Percentiles rank a stretch among this genome's conserved stretches.
These are phyloP conservation scores for Oxyura jamaicensis DNA, from an alignment of 2,113 vertebrate genomes.

Conservation along the genomic window DNA sequence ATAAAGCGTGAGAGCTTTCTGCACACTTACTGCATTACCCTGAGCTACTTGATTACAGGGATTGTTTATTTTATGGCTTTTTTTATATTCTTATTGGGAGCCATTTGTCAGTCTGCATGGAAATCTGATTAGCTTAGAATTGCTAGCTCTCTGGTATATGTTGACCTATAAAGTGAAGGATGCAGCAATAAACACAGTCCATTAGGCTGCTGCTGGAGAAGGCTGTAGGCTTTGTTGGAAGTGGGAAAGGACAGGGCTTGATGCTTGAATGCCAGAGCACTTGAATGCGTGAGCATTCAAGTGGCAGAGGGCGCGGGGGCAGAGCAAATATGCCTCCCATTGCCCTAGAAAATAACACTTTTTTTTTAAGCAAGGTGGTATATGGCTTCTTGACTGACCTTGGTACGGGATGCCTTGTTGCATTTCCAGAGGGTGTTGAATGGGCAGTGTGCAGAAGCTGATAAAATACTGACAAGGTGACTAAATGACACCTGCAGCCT, in stretches of 20 bases:
- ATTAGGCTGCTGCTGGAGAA: not conserved
- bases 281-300: not conserved
- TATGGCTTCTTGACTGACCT: not conserved
- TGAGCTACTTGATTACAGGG: not conserved
- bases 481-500: not conserved
- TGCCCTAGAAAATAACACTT: fast-evolving
- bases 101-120: not conserved
- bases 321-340: not conserved
- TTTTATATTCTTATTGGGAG: conserved; percentile 43
- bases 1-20: not conserved
- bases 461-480: not conserved
- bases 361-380: not conserved
- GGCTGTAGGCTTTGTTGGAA: not conserved
- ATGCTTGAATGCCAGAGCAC: not conserved
- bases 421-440: not conserved
- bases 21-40: not conserved
- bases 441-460: not conserved
- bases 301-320: not conserved
- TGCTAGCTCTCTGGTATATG: conserved; percentile 32
- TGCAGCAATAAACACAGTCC: not conserved
- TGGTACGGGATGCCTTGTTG: not conserved
- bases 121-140: conserved; percentile 39
- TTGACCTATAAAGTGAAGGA: conserved; percentile 35
- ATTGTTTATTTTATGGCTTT: conserved; percentile 1
- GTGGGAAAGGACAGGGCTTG: not conserved